Evolutionary conservation across 35 echinoderm and acorn worm genomes (phyloP).

Genomic region (Patiria miniata): DNA sequence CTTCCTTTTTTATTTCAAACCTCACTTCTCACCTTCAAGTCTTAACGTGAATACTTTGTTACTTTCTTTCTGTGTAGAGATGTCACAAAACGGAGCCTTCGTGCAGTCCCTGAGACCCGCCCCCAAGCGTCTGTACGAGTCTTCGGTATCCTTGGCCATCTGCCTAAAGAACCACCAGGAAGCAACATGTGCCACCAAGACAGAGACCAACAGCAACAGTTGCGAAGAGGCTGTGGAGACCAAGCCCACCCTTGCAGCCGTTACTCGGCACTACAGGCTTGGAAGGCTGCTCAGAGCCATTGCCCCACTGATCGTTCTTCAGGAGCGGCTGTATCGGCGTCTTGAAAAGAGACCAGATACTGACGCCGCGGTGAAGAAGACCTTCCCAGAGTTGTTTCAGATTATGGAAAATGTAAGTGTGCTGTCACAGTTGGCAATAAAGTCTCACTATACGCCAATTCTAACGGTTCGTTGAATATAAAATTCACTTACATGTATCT

Average conservation of each 20-base stretch:
- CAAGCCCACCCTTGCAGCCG: neutral
- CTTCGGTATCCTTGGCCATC: neutral
- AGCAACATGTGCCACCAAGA: neutral
- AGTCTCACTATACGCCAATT: no score
- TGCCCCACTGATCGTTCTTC: neutral
- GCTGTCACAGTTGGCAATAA: no score
- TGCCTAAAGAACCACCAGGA: neutral
- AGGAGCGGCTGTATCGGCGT: conserved; percentile 4
- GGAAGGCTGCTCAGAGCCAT: neutral
- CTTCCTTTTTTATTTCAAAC: no score
- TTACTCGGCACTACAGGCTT: neutral
- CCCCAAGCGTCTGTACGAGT: neutral
- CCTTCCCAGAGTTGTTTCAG: neutral
- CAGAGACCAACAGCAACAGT: neutral
- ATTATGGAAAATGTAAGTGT: neutral
- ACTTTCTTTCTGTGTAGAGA: neutral
- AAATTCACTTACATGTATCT: no score
- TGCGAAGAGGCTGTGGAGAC: neutral
- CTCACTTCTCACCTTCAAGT: no score
- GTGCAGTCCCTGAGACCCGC: neutral
- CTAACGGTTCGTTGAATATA: no score
- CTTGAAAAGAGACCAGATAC: neutral
- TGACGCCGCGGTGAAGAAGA: neutral
- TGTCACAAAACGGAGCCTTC: neutral
- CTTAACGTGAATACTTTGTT: no score